Base-by-base conservation (phyloP, 2,113 vertebrate genomes). In the Lepisosteus oculatus region DNA sequence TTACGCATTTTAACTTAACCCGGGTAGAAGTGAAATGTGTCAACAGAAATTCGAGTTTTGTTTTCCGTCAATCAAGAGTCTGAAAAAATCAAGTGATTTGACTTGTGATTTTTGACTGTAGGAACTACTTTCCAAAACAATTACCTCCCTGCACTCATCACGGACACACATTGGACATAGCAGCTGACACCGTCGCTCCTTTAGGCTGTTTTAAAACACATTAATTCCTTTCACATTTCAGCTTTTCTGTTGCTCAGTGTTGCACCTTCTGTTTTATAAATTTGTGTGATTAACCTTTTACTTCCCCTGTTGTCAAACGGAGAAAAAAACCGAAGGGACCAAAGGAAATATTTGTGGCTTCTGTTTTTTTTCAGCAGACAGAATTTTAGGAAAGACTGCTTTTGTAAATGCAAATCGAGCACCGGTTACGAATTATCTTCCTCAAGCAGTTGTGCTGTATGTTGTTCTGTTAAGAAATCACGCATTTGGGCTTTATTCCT, bases 11-110 rank as follows among this genome's bases (percentile, higher is more conserved):
- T 47, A 17, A 55, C 29, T 72, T 43, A 13, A 12, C 64, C 62
- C 62, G 14, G 29, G 15, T 13, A 55, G 67, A 61, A 65, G 61
- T 44, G 68, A 71, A 70, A 66, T 29, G 64, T 75, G 73, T 78
- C 73, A 78, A 17, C 29, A 64, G 67, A 72, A 67, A 74, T 77
- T 72, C 70, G 71, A 59, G 74, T 69, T 64, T 76, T 72, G 71
- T 77, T 75, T 9, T 13, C 77, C 70, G 77, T 81, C 77, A 74
- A 55, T 76, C 79, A 78, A 17, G 66, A 43, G 1, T 42, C 43
- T 57, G 73, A 43, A 66, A 76, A 12, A 44, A 76, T 68, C 78
- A 81, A 62, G 65, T 6, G 14, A 61, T 68, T 55, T 42, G 74
- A 73, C 69, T 68, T 29, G 3, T 6, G 44, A 14, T 65, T 64